These are phyloP conservation scores for Eretmocerus hayati DNA, from an alignment of 2,888 invertebrate species.

Conservation along the genomic window DNA sequence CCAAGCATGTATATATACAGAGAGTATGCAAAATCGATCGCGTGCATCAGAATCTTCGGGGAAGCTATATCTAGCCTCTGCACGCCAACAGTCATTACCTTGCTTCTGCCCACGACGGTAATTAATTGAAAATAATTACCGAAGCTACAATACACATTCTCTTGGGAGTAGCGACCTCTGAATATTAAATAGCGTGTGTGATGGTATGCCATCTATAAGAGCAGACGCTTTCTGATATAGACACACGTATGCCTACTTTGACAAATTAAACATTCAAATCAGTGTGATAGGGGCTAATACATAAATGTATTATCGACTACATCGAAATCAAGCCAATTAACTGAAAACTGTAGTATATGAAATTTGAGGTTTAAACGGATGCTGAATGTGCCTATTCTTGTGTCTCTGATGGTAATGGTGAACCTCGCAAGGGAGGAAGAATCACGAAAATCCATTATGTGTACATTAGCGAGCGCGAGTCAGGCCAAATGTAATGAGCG, in stretches of 20 bases:
- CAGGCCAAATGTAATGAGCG: background rate
- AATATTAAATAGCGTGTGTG: no score
- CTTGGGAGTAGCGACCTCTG: no score
- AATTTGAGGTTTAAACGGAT: conserved; percentile 3
- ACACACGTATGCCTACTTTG: conserved; percentile 25
- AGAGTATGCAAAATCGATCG: no score
- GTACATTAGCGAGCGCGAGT: conserved; percentile 14
- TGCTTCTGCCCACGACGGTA: conserved; percentile 6
- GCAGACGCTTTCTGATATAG: background rate
- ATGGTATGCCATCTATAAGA: background rate
- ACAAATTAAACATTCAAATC: conserved; percentile 39
- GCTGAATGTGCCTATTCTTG: background rate
- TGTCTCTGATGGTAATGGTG: no score
- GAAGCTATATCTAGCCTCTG: no score
- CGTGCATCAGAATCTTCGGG: no score
- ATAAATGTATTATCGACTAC: no score
- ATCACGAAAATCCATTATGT: conserved; percentile 26
- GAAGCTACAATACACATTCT: conserved; percentile 3
- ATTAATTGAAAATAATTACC: conserved; percentile 37
- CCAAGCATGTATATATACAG: no score
- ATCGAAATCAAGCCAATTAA: conserved; percentile 35
- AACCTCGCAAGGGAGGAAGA: conserved; percentile 15
- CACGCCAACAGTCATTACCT: conserved; percentile 14
- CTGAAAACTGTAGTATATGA: no score
- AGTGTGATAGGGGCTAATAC: no score